Percentiles rank a stretch among this genome's conserved stretches.
Evolutionary conservation across 2,797 vertebrate species (phyloP).

Genomic region (Adelosebastes latens): DNA sequence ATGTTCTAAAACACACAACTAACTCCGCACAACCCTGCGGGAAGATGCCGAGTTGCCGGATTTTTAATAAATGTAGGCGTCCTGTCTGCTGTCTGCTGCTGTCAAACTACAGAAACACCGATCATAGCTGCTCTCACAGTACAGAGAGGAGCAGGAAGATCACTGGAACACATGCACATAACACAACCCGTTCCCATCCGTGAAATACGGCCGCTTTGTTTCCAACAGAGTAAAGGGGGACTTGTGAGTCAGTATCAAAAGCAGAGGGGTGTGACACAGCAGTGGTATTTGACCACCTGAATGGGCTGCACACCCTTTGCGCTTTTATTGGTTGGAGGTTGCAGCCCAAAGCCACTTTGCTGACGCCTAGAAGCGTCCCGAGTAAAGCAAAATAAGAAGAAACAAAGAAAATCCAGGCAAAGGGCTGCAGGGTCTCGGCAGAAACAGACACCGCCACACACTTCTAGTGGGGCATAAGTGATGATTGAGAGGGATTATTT

Average conservation of each 20-base stretch:
- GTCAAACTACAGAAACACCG: not conserved
- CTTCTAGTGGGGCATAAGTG: no score
- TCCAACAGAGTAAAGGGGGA: not conserved
- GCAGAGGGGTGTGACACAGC: not conserved
- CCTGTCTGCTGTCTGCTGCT: not conserved
- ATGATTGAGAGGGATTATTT: no score
- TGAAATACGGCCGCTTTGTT: not conserved
- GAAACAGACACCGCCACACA: no score
- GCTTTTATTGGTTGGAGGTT: not conserved
- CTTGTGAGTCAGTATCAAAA: not conserved
- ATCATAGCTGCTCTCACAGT: not conserved
- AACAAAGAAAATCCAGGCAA: not conserved
- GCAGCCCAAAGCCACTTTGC: no score
- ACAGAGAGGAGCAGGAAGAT: not conserved
- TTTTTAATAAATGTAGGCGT: not conserved
- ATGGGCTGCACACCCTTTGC: not conserved
- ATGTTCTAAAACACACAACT: no score
- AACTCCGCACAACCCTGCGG: no score
- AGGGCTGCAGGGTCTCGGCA: no score
- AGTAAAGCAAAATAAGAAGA: not conserved
- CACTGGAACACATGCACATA: not conserved
- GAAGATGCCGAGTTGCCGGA: no score
- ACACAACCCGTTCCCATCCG: not conserved
- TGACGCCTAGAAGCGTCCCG: not conserved
- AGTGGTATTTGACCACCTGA: not conserved